A percentile compares a stretch with the other conserved stretches of the same genome.
Conservation (phyloP, 2,113 vertebrate species). For the Amphiprion percula region DNA sequence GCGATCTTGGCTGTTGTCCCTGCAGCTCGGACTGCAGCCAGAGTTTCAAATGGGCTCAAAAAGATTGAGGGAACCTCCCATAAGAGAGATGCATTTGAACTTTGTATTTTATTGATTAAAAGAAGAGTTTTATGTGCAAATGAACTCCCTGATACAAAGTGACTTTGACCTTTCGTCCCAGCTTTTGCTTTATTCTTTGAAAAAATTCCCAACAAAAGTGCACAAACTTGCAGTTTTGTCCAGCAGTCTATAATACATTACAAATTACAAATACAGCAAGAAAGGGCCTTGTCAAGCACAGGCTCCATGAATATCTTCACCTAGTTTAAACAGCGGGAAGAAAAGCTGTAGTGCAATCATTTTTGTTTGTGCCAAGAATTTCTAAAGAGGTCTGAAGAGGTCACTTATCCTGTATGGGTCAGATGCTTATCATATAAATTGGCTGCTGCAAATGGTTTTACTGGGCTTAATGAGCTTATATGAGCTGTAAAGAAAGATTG, state of each 20-base stretch:
- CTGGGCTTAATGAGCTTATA: constrained; percentile 1
- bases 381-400: constrained; percentile 4
- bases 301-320: background rate
- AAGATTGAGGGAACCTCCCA: constrained; percentile 35
- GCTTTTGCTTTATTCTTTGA: background rate
- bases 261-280: background rate
- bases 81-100: constrained; percentile 45
- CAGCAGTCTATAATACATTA: background rate
- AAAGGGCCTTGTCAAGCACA: background rate
- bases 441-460: constrained; percentile 6
- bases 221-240: background rate
- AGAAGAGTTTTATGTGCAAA: constrained; percentile 35
- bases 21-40: constrained; percentile 45
- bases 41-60: constrained; percentile 12
- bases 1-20: constrained; percentile 50
- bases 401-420: constrained; percentile 1
- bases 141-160: constrained; percentile 15
- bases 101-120: constrained; percentile 41
- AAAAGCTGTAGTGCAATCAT: background rate
- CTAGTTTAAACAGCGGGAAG: background rate
- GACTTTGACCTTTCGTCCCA: constrained; percentile 14
- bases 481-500: constrained; percentile 5
- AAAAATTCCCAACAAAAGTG: background rate
- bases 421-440: constrained; percentile 9
- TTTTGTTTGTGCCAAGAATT: background rate